A percentile compares a stretch with the other conserved stretches of the same genome.
phyloP scores from a whole-genome alignment of 2,888 invertebrate species.

The Hyppa rectilinea region DNA sequence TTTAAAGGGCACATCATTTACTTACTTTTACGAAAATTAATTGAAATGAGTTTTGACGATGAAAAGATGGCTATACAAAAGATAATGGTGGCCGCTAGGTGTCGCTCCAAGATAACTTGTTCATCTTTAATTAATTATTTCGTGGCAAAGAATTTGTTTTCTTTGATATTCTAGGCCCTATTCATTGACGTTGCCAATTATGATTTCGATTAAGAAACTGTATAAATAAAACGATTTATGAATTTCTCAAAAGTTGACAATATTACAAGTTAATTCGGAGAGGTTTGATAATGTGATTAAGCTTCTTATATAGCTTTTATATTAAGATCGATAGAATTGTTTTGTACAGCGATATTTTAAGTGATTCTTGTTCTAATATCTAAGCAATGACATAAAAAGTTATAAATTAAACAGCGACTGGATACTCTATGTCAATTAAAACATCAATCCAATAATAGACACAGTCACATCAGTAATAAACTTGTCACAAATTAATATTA shows the following conservation, averaged over 20 bases:
- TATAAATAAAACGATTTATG: conserved; percentile 68
- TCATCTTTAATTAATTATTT: conserved; percentile 90
- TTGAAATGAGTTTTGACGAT: conserved; percentile 91
- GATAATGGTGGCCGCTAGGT: conserved; percentile 87
- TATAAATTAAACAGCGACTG: no score
- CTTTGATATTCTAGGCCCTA: conserved; percentile 82
- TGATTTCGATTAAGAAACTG: conserved; percentile 81
- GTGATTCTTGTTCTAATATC: no score
- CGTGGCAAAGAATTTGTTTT: conserved; percentile 86
- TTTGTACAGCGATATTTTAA: no score
- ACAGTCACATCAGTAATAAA: background rate
- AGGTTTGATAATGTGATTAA: conserved; percentile 32
- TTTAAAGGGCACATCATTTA: conserved; percentile 90
- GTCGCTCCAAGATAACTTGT: conserved; percentile 89
- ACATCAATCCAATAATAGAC: conserved; percentile 1
- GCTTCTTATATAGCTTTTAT: conserved; percentile 16
- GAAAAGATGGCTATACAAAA: conserved; percentile 89
- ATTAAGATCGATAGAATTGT: conserved; percentile 15
- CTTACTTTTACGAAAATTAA: conserved; percentile 90
- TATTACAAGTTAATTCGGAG: conserved; percentile 40
- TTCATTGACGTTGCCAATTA: conserved; percentile 81
- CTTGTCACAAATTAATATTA: conserved; percentile 13
- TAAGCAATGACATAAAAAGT: no score
- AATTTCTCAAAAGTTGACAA: conserved; percentile 49
- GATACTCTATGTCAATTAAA: background rate